Base-by-base conservation (phyloP, 2,113 vertebrate genomes). In the Daboia siamensis region DNA sequence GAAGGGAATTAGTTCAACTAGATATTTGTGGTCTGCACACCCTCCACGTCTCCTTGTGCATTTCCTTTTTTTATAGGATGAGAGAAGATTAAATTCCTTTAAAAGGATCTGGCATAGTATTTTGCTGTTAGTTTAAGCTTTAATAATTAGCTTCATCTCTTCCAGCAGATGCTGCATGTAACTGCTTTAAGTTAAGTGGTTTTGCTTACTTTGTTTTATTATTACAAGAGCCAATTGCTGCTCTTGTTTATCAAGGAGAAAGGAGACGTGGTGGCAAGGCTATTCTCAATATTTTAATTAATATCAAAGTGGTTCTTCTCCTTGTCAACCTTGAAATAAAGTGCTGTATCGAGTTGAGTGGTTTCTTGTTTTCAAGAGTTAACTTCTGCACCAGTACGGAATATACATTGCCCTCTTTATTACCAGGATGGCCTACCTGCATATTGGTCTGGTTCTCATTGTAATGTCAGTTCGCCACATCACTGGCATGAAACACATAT, bases 111-210 rank as follows among this genome's bases (percentile, higher is more conserved):
- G 88, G 55, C 48, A 24, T 29, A 89, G 93, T 56, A 93, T 69
- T 91, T 89, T 39, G 13, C 87, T 89, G 48, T 26, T 89, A 91
- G 90, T 61, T 93, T 89, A 61, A 93, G 93, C 86, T 93, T 93
- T 86, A 91, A 89, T 89, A 91, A 93, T 93, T 91, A 91, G 74
- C 48, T 89, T 93, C 56, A 89, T 80, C 93, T 91, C 87, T 91
- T 86, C 5, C 87, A 91, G 56, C 87, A 89, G 87, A 55, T 55
- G 56, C 64, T 87, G 74, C 64, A 61, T 26, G 86, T 84, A 85
- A 69, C 56, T 86, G 39, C 87, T 85, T 91, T 89, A 64, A 69
- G 55, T 64, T 89, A 89, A 93, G 74, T 93, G 55, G 64, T 46
- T 89, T 84, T 93, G 90, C 61, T 88, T 88, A 88, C 51, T 91